Base-by-base conservation (phyloP, 2,113 vertebrate genomes). In the Phainopepla nitens region DNA sequence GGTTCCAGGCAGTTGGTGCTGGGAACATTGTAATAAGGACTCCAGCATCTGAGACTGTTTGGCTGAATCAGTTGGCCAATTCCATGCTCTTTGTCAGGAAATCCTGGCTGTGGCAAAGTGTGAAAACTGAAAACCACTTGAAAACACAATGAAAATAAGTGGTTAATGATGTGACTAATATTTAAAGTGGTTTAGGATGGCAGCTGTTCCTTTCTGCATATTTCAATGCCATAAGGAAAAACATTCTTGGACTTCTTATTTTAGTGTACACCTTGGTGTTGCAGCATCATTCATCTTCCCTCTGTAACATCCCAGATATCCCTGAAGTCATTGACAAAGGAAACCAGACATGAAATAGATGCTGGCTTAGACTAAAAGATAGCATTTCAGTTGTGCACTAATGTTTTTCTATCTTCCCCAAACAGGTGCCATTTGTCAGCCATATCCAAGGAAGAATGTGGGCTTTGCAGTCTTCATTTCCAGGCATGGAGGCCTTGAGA, bases 1-100 rank as follows among this genome's bases (percentile, higher is more conserved):
- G 14, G 90, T 96, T 93, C 71, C 86, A 95, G 94, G 83, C 93
- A 89, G 73, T 96, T 96, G 90, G 57, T 89, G 73, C 47, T 91
- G 71, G 70, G 66, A 89, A 68, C 88, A 36, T 35, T 80, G 78
- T 39, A 94, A 71, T 89, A 87, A 82, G 82, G 69, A 45, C 82
- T 94, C 50, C 21, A 89, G 11, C 47, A 79, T 90, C 64, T 70
- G 87, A 95, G 49, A 33, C 31, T 75, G 62, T 82, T 96, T 93
- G 94, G 82, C 82, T 83, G 84, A 82, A 72, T 85, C 61, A 35
- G n/a, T 71, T 82, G 50, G 81, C 69, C 92, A 64, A 36, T 89
- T 91, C 86, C 89, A 69, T 2, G 1, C 35, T 81, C 57, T 77
- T 88, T 82, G 47, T 60, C 66, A 64, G 95, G 58, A 87, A 89